phyloP scores from a whole-genome alignment of 1,140 invertebrate genomes.

The Caerostris extrusa region DNA sequence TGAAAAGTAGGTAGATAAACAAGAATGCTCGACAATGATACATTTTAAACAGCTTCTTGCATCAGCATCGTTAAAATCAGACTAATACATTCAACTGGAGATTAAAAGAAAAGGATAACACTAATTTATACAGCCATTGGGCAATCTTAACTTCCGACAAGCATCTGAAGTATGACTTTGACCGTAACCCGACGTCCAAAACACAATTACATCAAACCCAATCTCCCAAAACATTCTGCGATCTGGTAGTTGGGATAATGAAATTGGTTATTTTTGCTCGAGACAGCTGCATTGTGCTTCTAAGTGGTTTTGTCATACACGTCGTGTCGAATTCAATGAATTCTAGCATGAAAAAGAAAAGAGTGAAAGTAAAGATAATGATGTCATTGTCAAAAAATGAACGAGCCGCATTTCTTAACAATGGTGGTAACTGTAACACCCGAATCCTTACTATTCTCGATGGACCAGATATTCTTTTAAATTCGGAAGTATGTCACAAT shows the following conservation, averaged over 20 bases:
- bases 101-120: conserved; percentile 12
- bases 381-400: neutral
- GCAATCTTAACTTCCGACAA: neutral
- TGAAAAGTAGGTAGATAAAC: neutral
- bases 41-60: neutral
- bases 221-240: neutral
- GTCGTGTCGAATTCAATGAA: neutral
- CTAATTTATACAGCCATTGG: neutral
- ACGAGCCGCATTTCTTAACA: neutral
- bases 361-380: neutral
- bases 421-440: neutral
- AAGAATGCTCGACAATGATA: neutral
- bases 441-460: neutral
- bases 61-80: neutral
- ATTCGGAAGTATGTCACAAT: neutral
- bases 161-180: neutral
- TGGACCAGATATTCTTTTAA: no score
- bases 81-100: neutral
- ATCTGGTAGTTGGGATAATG: neutral
- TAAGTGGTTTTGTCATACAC: neutral
- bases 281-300: neutral
- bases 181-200: neutral
- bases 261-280: neutral
- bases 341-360: neutral
- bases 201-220: neutral